Evolutionary conservation across 2,113 vertebrate species (phyloP), one percentile per base, ranked within the genome.

Genomic region (Psilopsiagon aurifrons): DNA sequence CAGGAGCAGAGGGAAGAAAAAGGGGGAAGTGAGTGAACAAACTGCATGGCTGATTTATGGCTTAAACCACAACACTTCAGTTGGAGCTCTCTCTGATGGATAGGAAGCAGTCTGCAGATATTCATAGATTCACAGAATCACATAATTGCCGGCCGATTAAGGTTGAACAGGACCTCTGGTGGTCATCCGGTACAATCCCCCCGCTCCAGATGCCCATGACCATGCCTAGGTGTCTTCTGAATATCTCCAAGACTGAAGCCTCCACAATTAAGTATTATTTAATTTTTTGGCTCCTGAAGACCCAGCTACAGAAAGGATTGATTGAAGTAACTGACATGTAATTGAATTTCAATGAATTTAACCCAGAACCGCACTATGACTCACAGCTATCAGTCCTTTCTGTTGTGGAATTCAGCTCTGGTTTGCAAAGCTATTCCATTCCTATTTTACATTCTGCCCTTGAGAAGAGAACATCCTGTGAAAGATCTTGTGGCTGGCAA

Each of bases 321-420:
- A 66, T 51, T 78, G 62, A 82, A 55, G 27, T 23, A 73, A 3
- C 41, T 55, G 27, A 10, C 24, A 27, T 3, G 33, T 31, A 23
- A 70, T 92, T 89, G 62, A 73, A 57, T 86, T 78, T 57, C 54
- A 81, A 83, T 17, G 31, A 90, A 73, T 37, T 87, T 93, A 82
- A 55, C 47, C 11, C 11, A 51, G 57, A 92, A 82, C 7, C 19
- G 4, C 25, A 13, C 11, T 64, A 2, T 71, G 57, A 24, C 75
- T 82, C 43, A 69, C 47, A 59, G n/a, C 15, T 82, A 4, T 78
- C 57, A 82, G 51, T 54, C 22, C 28, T 74, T 57, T 22, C 25
- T 31, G n/a, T 1, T 24, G 0, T 90, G 37, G 27, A 88, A 52
- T 6, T 8, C 35, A 63, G 6, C 20, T 78, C 35, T 29, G 25